Evolutionary conservation across 1,140 invertebrate species (phyloP).

Genomic region (Ostrea edulis): DNA sequence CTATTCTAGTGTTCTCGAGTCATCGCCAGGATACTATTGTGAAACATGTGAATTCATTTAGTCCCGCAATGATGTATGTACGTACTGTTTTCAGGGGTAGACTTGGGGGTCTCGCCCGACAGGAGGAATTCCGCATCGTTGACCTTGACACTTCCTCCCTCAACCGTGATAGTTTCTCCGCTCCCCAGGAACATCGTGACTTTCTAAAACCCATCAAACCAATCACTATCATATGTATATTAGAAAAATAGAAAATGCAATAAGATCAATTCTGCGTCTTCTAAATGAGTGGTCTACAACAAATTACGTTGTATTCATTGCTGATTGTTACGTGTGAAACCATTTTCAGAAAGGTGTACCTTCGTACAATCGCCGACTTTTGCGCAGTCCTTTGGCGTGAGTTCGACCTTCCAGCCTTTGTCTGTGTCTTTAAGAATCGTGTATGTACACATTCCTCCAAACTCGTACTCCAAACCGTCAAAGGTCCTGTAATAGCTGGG

Average conservation of each 20-base stretch:
- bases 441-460: constrained; percentile 55
- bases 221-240: too few species aligned
- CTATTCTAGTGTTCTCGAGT: too few species aligned
- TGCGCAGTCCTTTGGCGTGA: constrained; percentile 2
- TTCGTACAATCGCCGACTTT: constrained; percentile 10
- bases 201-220: constrained; percentile 10
- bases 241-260: too few species aligned
- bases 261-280: not conserved
- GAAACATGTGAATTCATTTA: too few species aligned
- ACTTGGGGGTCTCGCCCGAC: not conserved
- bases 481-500: constrained; percentile 87
- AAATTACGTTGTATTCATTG: not conserved
- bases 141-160: constrained; percentile 35
- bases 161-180: constrained; percentile 36
- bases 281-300: not conserved
- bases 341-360: not conserved
- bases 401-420: constrained; percentile 9
- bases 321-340: not conserved
- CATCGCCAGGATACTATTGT: too few species aligned
- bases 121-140: constrained; percentile 39
- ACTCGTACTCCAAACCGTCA: constrained; percentile 78
- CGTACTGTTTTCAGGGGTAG: constrained; percentile 41
- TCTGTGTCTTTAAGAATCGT: constrained; percentile 37
- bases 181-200: constrained; percentile 28
- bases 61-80: not conserved